Evolutionary conservation across 2,888 invertebrate species (phyloP).

Genomic region (Ennomos fuscantarius): DNA sequence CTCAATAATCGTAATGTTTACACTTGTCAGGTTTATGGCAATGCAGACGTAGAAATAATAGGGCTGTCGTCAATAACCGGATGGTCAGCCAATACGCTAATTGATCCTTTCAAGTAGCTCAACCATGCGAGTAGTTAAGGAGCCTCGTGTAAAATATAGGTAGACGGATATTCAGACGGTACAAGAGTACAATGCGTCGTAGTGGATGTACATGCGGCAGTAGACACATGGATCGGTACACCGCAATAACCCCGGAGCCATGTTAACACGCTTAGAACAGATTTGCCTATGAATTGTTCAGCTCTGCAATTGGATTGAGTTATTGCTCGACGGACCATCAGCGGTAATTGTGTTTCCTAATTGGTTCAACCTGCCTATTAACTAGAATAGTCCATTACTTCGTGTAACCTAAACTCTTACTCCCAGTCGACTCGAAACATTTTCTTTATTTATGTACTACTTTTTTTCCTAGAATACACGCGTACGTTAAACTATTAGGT

Average conservation of each 20-base stretch:
- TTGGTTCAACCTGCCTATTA: constrained; percentile 48
- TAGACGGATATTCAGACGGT: background rate
- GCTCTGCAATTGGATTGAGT: constrained; percentile 68
- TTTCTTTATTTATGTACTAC: background rate
- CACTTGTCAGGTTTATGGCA: constrained; percentile 53
- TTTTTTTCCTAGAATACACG: constrained; percentile 9
- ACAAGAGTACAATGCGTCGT: constrained; percentile 18
- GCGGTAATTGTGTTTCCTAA: constrained; percentile 55
- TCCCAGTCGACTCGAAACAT: background rate
- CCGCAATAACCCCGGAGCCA: constrained; percentile 73
- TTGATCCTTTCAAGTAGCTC: constrained; percentile 55
- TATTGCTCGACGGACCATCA: constrained; percentile 62
- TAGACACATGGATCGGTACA: constrained; percentile 64
- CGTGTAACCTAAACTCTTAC: constrained; percentile 18
- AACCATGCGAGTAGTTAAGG: constrained; percentile 34
- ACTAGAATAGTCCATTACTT: constrained; percentile 36
- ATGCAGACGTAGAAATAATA: constrained; percentile 43
- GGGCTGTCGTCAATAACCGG: constrained; percentile 44
- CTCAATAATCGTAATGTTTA: constrained; percentile 44
- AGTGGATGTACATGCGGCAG: constrained; percentile 26
- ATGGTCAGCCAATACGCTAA: constrained; percentile 47
- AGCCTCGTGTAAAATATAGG: constrained; percentile 8
- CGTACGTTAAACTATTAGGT: background rate
- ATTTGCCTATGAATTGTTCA: constrained; percentile 80
- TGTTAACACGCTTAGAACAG: constrained; percentile 79